Evolutionary conservation across 2,888 invertebrate genomes (phyloP), one percentile per base, ranked within the genome.

Genomic region (Trypoxylon attenuatum): DNA sequence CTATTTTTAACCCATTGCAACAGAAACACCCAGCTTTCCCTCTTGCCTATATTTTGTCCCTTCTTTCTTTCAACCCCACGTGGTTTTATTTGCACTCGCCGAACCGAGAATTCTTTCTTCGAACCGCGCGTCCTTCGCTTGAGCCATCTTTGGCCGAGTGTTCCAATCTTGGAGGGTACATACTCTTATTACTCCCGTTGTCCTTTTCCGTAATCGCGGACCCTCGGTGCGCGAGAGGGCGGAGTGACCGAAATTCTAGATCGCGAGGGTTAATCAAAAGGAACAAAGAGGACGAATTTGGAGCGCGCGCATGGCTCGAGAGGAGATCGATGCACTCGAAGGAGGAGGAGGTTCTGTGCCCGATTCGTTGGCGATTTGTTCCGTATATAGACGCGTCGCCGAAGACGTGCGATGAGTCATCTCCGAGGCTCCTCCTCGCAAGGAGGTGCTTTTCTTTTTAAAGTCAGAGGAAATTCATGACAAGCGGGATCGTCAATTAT

Each of bases 401-500:
- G 33, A 33, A 13, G 33, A 33, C 10, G 33, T 13, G 3, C n/a
- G 33, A 33, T 33, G 33, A 33, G 33, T 33, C 33, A 33, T 10
- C n/a, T n/a, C n/a, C 10, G 33, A 33, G 13, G 10, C 33, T 8
- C 4, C 25, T 25, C 25, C 8, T 25, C 5, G 25, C 25, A 4
- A 5, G 0, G 2, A 13, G 13, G 0, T 13, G 33, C 33, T 33
- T 33, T 33, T 33, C 33, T 33, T 33, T 33, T 33, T 33, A 33
- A 33, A 33, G 33, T 13, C 33, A 33, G 10, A 33, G 33, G 33
- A 65, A 65, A 68, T 65, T 65, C 60, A 55, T 42, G 65, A 56
- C 68, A 41, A 56, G 39, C 43, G 38, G 42, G 55, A 29, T 61
- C 51, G 68, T 61, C 56, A 53, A 68, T 65, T 65, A 56, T 60